Evolutionary conservation across 2,888 invertebrate species (phyloP), one percentile per base, ranked within the genome.

Genomic region (Chrysolina americana): DNA sequence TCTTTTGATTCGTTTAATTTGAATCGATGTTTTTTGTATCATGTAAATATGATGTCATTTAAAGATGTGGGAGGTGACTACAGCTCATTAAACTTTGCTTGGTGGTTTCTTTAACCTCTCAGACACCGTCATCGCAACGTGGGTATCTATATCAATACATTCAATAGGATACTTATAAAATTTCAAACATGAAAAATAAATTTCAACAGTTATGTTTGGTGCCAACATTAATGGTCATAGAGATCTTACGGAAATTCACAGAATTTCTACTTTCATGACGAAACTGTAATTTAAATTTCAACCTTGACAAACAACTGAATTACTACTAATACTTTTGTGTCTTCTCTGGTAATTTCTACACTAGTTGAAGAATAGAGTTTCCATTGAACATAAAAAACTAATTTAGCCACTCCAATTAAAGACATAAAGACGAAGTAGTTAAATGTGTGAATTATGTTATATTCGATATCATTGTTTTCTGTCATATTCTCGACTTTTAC

Each of bases 401-500:
- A 68, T 66, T 66, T 17, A 66, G 48, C 50, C 50, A 23, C 10
- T 28, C 28, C 2, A 59, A 59, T 59, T 28, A n/a, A 59, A 59
- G 28, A 23, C 17, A 19, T 63, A 41, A 65, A 47, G 21, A 44
- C 23, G 47, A 48, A 19, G n/a, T 36, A 36, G 6, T 36, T 65
- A 41, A 65, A 65, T 65, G 65, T 47, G 65, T 65, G 66, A 66
- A 50, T 21, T 59, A 44, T 65, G 44, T 50, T 56, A 19, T n/a
- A 44, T 8, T 53, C 19, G 8, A 23, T 50, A 65, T 71, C 23
- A 71, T 71, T 53, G 70, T 53, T 71, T 65, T 71, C 65, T 19
- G 65, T 65, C 65, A 44, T 64, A 50, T 66, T 62, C 70, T 70
- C 21, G 11, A 70, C 62, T 72, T 68, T 62, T 72, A 66, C 69